Percentiles rank a stretch among this genome's conserved stretches.
Evolutionary conservation across 1,140 invertebrate genomes (phyloP).

Genomic region (Arctopsyche grandis): DNA sequence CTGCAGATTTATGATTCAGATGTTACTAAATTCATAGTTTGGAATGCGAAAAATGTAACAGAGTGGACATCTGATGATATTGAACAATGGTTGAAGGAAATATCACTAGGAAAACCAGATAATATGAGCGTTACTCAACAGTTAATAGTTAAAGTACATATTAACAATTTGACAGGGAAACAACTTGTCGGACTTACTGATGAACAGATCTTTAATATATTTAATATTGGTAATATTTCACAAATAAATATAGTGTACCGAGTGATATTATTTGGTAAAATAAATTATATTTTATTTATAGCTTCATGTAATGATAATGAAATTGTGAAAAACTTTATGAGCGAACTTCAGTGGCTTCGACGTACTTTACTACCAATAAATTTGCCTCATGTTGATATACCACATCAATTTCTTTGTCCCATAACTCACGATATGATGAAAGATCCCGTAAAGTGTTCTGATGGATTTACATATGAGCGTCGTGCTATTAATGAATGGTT

Average conservation of each 20-base stretch:
- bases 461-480: conserved; percentile 83
- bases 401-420: conserved; percentile 81
- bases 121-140: not conserved
- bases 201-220: conserved; percentile 64
- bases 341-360: conserved; percentile 65
- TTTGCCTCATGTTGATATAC: conserved; percentile 60
- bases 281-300: conserved; percentile 4
- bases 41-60: conserved; percentile 55
- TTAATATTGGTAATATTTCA: conserved; percentile 55
- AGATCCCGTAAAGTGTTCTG: conserved; percentile 80
- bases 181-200: conserved; percentile 55
- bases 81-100: conserved; percentile 69
- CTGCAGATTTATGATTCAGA: conserved; percentile 51
- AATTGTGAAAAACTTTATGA: conserved; percentile 53
- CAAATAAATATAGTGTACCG: conserved; percentile 4
- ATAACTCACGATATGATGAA: conserved; percentile 85
- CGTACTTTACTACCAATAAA: conserved; percentile 41
- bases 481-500: conserved; percentile 82
- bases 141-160: conserved; percentile 19
- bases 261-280: conserved; percentile 25
- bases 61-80: conserved; percentile 73
- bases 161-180: conserved; percentile 36
- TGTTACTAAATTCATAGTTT: not conserved
- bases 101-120: not conserved
- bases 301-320: conserved; percentile 43